These are phyloP conservation scores for Apocrypta bakeri DNA, from an alignment of 1,140 invertebrate species.

Conservation along the genomic window DNA sequence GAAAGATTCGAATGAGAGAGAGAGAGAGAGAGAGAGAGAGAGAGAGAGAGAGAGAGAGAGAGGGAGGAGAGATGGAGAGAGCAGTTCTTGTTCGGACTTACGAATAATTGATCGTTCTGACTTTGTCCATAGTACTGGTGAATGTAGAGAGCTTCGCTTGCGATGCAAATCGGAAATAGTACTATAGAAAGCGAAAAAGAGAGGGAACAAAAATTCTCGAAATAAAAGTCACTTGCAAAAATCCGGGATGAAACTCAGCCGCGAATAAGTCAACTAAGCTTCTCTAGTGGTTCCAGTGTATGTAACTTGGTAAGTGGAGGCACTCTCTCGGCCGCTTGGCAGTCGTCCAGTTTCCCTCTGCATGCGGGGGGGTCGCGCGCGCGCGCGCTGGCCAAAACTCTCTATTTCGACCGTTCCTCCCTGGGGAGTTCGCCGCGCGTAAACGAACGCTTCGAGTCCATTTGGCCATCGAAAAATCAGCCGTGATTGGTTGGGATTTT, in stretches of 20 bases:
- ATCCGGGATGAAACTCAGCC: neutral
- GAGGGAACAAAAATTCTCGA: neutral
- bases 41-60: too few species aligned
- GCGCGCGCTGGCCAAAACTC: constrained; percentile 50
- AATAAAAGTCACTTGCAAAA: neutral
- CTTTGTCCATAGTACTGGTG: neutral
- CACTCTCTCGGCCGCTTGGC: constrained; percentile 67
- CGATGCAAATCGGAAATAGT: constrained; percentile 14
- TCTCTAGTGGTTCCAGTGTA: constrained; percentile 61
- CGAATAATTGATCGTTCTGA: constrained; percentile 16
- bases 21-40: too few species aligned
- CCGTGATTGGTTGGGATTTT: constrained; percentile 62
- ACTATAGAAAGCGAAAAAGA: neutral
- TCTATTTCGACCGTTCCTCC: constrained; percentile 53
- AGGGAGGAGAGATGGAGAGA: neutral
- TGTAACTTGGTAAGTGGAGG: constrained; percentile 69
- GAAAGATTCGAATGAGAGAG: constrained; percentile 26
- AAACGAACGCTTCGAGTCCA: neutral
- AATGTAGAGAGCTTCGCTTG: neutral
- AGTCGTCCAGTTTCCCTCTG: constrained; percentile 57
- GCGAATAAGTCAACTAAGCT: constrained; percentile 21
- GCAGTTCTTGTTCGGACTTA: neutral
- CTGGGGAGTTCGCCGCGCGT: constrained; percentile 48
- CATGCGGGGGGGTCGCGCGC: too few species aligned
- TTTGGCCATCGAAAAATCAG: constrained; percentile 52